phyloP scores from a whole-genome alignment of 2,888 invertebrate species.

The Urechis unicinctus region DNA sequence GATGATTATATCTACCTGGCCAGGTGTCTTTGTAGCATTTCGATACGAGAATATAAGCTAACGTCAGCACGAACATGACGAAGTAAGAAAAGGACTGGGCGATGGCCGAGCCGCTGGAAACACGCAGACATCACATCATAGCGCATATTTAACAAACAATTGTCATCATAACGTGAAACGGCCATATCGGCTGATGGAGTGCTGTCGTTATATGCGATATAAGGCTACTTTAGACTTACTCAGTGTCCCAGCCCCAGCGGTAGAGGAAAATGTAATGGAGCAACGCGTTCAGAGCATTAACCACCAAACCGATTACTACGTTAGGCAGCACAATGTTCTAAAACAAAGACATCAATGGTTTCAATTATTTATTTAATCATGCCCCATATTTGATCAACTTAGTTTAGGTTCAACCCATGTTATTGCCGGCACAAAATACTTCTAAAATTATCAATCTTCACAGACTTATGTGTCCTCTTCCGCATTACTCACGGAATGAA shows the following conservation, averaged over 20 bases:
- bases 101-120: conserved; percentile 23
- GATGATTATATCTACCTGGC: conserved; percentile 15
- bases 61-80: conserved; percentile 15
- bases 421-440: too few relatives aligned
- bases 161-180: too few relatives aligned
- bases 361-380: not conserved
- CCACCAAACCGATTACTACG: conserved; percentile 18
- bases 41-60: conserved; percentile 16
- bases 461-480: too few relatives aligned
- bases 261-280: conserved; percentile 22
- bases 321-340: conserved; percentile 25
- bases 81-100: conserved; percentile 17
- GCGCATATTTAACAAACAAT: conserved; percentile 1
- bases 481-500: too few relatives aligned
- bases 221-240: too few relatives aligned
- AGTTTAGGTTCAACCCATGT: too few relatives aligned
- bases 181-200: too few relatives aligned
- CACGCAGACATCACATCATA: not conserved
- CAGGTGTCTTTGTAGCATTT: conserved; percentile 21
- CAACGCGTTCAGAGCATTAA: conserved; percentile 17
- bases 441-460: too few relatives aligned
- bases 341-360: conserved; percentile 1
- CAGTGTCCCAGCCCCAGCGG: conserved; percentile 6
- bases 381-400: not conserved
- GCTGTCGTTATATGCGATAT: too few relatives aligned